These are phyloP conservation scores for Margaritifera margaritifera DNA, from an alignment of 2,888 invertebrate species.

Conservation along the genomic window DNA sequence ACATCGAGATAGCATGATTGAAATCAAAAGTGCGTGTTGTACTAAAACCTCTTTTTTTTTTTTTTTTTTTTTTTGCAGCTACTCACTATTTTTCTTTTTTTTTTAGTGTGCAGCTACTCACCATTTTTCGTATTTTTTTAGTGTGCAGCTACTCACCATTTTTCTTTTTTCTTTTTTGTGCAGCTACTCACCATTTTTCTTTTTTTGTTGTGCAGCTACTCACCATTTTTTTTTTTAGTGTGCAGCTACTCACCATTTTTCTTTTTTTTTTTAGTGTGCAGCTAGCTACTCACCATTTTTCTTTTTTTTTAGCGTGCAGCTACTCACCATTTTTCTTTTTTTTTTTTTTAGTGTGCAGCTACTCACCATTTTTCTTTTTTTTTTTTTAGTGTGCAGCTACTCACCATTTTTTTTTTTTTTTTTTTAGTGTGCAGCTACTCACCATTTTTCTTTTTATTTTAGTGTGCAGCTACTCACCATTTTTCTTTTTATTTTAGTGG, in stretches of 20 bases:
- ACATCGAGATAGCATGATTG: no score
- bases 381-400: constrained; percentile 2
- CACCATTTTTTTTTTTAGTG: constrained; percentile 13
- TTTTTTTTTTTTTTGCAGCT: background rate
- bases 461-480: constrained; percentile 16
- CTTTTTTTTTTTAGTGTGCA: no score
- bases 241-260: constrained; percentile 21
- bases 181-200: constrained; percentile 24
- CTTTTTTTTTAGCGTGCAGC: no score
- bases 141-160: constrained; percentile 17
- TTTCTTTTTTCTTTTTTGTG: no score
- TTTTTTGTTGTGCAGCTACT: constrained; percentile 2
- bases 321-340: constrained; percentile 31
- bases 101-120: constrained; percentile 8
- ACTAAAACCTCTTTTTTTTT: no score
- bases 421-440: constrained; percentile 4
- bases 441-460: constrained; percentile 18
- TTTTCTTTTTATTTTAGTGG: no score
- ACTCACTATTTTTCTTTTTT: constrained; percentile 27
- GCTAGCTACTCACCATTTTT: constrained; percentile 25
- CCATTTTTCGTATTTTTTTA: constrained; percentile 13
- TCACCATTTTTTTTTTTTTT: no score
- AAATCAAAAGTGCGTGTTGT: no score
- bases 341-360: background rate
- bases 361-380: no score